These are phyloP conservation scores for Sphinx pinastri DNA, from an alignment of 2,888 invertebrate genomes.

Conservation along the genomic window DNA sequence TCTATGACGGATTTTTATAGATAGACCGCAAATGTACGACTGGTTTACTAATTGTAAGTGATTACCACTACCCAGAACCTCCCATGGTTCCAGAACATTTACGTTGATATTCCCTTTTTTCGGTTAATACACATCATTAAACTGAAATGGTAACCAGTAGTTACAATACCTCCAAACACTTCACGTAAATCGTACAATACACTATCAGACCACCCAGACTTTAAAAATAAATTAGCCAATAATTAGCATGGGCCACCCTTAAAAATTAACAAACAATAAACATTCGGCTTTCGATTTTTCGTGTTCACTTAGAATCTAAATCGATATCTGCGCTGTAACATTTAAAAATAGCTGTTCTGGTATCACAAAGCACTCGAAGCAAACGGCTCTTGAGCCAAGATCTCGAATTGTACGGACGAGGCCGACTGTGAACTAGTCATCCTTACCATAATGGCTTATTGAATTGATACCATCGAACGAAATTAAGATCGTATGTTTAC, in stretches of 20 bases:
- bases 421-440: conserved; percentile 7
- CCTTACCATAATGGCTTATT: conserved; percentile 31
- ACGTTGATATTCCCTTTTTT: no score
- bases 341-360: conserved; percentile 12
- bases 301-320: not conserved
- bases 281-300: not conserved
- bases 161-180: no score
- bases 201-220: no score
- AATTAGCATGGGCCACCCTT: no score
- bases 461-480: conserved; percentile 28
- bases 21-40: no score
- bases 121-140: no score
- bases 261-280: not conserved
- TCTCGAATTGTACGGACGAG: not conserved
- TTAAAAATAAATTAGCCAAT: no score
- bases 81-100: no score
- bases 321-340: conserved; percentile 6
- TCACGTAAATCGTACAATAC: no score
- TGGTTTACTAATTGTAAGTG: no score
- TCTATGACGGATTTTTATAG: no score
- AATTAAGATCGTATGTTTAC: not conserved
- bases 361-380: conserved; percentile 11
- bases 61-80: not conserved
- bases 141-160: no score
- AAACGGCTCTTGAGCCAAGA: not conserved